phyloP scores from a whole-genome alignment of 2,888 invertebrate species.

The Cheilosia pagana region DNA sequence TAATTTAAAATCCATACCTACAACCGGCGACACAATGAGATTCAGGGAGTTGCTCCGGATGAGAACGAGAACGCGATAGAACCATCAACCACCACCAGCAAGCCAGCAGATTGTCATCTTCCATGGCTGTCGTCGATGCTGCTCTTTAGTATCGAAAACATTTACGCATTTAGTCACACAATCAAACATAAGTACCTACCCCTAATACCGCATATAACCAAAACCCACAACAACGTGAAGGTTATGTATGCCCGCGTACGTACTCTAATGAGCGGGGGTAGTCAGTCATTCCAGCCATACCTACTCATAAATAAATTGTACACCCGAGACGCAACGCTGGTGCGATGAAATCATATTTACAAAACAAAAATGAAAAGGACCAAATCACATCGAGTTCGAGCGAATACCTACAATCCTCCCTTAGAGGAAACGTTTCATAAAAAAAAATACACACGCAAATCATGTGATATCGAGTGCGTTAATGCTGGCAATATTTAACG shows the following conservation, averaged over 20 bases:
- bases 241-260: constrained; percentile 51
- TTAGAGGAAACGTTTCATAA: constrained; percentile 4
- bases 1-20: constrained; percentile 53
- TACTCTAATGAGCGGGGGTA: constrained; percentile 29
- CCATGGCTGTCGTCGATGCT: constrained; percentile 9
- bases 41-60: neutral
- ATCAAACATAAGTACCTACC: constrained; percentile 65
- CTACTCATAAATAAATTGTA: constrained; percentile 33
- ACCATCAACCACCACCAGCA: constrained; percentile 29
- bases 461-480: constrained; percentile 39
- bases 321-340: constrained; percentile 17
- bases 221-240: constrained; percentile 65
- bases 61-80: neutral
- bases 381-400: constrained; percentile 33
- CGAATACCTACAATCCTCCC: constrained; percentile 59
- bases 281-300: neutral
- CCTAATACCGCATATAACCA: constrained; percentile 50
- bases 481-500: constrained; percentile 55
- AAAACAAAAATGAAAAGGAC: constrained; percentile 49
- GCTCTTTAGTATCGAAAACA: constrained; percentile 50
- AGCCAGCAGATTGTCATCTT: constrained; percentile 54
- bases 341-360: constrained; percentile 59
- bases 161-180: constrained; percentile 73
- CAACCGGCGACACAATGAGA: constrained; percentile 30
- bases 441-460: neutral